phyloP scores from a whole-genome alignment of 2,888 invertebrate genomes.

The Agrotis ipsilon region DNA sequence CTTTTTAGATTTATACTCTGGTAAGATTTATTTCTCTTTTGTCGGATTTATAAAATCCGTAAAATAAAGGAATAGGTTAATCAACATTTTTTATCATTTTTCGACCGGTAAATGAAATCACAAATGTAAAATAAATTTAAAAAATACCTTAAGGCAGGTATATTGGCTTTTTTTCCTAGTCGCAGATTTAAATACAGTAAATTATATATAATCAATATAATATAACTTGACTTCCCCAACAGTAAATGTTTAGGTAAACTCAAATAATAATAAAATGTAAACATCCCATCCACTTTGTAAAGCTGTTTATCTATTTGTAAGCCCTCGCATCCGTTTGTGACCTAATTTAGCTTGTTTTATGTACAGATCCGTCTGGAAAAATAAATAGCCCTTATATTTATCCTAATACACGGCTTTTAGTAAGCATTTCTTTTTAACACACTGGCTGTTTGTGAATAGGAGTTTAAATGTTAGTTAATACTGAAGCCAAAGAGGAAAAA shows the following conservation, averaged over 20 bases:
- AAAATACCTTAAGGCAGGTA: no score
- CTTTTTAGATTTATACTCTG: no score
- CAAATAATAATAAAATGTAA: slow-evolving; percentile 35
- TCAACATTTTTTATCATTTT: no score
- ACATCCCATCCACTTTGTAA: slow-evolving; percentile 39
- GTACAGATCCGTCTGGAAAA: slow-evolving; percentile 37
- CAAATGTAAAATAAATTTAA: no score
- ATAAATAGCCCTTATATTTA: slow-evolving; percentile 35
- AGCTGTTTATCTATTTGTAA: slow-evolving; percentile 43
- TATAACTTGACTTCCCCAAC: background rate
- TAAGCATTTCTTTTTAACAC: slow-evolving; percentile 17
- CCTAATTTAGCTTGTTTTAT: slow-evolving; percentile 52
- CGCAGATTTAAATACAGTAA: background rate
- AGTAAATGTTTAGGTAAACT: slow-evolving; percentile 25
- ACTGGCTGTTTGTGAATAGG: background rate
- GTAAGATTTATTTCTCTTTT: no score
- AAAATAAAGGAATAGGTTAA: no score
- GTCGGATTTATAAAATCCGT: no score
- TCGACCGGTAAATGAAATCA: no score
- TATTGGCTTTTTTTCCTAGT: no score
- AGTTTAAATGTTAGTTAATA: no score
- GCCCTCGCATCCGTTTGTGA: slow-evolving; percentile 47
- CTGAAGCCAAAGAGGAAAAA: no score
- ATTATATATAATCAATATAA: background rate
- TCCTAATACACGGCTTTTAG: background rate